Evolutionary conservation across 2,113 vertebrate species (phyloP).

Genomic region (Parus major): DNA sequence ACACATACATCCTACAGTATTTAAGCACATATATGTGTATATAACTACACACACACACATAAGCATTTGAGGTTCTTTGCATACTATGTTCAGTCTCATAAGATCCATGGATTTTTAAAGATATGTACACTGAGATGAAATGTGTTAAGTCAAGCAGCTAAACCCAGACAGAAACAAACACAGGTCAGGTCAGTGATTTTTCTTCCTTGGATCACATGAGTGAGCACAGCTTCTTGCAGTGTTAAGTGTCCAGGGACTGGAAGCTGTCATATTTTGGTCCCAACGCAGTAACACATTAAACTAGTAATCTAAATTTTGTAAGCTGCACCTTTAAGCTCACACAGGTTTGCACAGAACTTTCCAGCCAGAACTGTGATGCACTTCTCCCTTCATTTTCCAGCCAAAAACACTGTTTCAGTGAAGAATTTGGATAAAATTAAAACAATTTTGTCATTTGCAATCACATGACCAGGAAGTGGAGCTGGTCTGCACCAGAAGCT

Average conservation of each 20-base stretch:
- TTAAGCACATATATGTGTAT: background rate
- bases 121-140: background rate
- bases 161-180: background rate
- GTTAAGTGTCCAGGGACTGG: background rate
- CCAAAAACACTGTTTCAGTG: background rate
- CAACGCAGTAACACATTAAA: background rate
- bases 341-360: background rate
- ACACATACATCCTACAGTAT: background rate
- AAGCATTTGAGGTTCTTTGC: background rate
- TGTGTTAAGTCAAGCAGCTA: background rate
- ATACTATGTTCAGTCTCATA: background rate
- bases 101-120: background rate
- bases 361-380: background rate
- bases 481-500: background rate
- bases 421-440: background rate
- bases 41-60: background rate
- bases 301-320: background rate
- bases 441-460: background rate
- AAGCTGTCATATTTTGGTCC: background rate
- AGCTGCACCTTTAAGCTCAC: background rate
- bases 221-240: accelerated
- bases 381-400: background rate
- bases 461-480: background rate
- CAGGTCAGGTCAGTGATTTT: background rate
- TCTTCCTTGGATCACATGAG: background rate